Evolutionary conservation across 1,140 invertebrate genomes (phyloP).

Genomic region (Drosophila insularis): DNA sequence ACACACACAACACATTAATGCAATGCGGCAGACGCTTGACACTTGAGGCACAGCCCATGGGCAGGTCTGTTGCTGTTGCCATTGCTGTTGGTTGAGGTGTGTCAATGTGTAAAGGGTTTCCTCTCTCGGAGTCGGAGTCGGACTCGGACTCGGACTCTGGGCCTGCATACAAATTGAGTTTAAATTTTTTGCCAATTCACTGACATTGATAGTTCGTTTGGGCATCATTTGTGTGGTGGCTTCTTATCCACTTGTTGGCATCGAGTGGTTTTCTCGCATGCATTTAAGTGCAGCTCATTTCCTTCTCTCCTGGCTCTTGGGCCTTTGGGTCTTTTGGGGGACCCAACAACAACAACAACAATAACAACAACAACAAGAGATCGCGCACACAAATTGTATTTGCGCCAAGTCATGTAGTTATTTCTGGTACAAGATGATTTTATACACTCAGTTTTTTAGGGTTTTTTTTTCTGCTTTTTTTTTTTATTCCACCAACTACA

Average conservation of each 20-base stretch:
- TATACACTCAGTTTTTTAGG: conserved; percentile 14
- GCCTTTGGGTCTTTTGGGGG: conserved; percentile 45
- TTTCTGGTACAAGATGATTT: conserved; percentile 61
- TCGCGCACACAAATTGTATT: conserved; percentile 34
- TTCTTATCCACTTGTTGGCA: conserved; percentile 82
- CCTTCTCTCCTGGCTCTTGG: conserved; percentile 59
- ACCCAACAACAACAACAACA: conserved; percentile 18
- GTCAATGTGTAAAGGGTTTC: conserved; percentile 76
- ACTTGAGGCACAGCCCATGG: conserved; percentile 52
- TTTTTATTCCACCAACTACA: conserved; percentile 1
- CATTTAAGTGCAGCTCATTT: conserved; percentile 81
- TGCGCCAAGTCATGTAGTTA: conserved; percentile 66
- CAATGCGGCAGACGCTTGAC: conserved; percentile 54
- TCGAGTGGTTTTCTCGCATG: conserved; percentile 81
- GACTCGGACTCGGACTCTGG: conserved; percentile 46
- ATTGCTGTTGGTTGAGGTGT: conserved; percentile 60
- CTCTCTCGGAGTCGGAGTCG: conserved; percentile 24
- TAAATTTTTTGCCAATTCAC: conserved; percentile 82
- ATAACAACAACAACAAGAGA: too few species aligned
- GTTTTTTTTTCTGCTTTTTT: neutral
- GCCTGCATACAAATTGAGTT: conserved; percentile 81
- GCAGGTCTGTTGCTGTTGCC: conserved; percentile 6
- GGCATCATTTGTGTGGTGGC: conserved; percentile 81
- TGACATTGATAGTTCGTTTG: conserved; percentile 82
- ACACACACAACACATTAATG: conserved; percentile 56